These are phyloP conservation scores for Urocitellus parryii DNA, from an alignment of 2,113 vertebrate species.

Conservation along the genomic window DNA sequence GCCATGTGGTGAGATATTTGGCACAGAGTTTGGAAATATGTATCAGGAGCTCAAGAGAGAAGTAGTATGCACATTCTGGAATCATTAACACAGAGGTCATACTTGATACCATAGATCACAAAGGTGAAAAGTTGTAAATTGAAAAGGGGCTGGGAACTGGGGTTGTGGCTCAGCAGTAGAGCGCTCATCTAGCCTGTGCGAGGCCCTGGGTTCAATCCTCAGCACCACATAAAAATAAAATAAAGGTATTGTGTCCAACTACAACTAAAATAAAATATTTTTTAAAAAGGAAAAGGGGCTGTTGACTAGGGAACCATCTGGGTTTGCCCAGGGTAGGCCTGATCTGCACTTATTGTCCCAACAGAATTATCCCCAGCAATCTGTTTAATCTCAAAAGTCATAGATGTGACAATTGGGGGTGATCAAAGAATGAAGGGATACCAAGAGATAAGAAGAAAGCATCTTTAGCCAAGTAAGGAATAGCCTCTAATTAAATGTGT, in stretches of 20 bases:
- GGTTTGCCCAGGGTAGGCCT: background rate
- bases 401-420: background rate
- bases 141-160: background rate
- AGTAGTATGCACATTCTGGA: background rate
- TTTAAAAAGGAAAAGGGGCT: background rate
- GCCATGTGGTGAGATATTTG: background rate
- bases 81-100: background rate
- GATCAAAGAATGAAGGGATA: background rate
- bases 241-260: too few species aligned
- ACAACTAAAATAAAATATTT: too few species aligned
- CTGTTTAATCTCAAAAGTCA: background rate
- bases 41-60: background rate
- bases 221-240: too few species aligned
- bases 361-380: background rate
- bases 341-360: background rate
- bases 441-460: background rate
- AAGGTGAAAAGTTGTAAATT: background rate
- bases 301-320: background rate
- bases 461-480: background rate
- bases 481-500: background rate
- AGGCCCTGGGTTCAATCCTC: too few species aligned
- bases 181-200: too few species aligned
- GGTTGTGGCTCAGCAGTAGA: too few species aligned
- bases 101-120: background rate
- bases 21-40: background rate